These are phyloP conservation scores for Pitta sordida DNA, from an alignment of 2,113 vertebrate genomes.

Conservation along the genomic window DNA sequence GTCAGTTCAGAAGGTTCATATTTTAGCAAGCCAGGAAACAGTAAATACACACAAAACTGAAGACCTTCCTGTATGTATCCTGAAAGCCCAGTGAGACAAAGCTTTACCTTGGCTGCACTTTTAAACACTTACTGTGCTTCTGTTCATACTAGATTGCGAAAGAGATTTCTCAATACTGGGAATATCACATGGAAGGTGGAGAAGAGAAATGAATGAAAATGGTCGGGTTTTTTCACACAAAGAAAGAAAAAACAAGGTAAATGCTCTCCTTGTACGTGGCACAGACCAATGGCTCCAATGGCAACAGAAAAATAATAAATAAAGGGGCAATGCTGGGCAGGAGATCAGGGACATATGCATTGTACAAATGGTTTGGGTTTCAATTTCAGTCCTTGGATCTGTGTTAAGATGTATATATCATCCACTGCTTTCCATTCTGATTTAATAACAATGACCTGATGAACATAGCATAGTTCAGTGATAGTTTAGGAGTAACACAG, in stretches of 20 bases:
- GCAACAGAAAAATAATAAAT: background rate
- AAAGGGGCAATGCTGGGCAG: background rate
- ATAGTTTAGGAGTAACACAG: background rate
- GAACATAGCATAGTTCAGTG: background rate
- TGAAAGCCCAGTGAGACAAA: background rate
- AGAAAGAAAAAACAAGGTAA: background rate
- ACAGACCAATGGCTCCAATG: background rate
- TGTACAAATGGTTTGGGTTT: background rate
- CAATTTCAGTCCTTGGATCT: background rate
- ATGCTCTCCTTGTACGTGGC: background rate
- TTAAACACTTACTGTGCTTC: background rate
- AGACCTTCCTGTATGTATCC: background rate
- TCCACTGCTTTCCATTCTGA: background rate
- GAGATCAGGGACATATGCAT: background rate
- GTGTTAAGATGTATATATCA: background rate
- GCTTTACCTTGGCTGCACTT: background rate
- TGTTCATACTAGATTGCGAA: background rate
- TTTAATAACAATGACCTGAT: background rate
- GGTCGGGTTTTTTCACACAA: background rate
- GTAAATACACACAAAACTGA: background rate
- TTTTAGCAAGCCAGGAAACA: background rate
- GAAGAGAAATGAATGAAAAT: background rate
- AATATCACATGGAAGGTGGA: background rate
- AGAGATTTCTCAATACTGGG: background rate
- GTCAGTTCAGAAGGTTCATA: background rate